Evolutionary conservation across 2,888 invertebrate species (phyloP), one percentile per base, ranked within the genome.

Genomic region (Noctua janthe): DNA sequence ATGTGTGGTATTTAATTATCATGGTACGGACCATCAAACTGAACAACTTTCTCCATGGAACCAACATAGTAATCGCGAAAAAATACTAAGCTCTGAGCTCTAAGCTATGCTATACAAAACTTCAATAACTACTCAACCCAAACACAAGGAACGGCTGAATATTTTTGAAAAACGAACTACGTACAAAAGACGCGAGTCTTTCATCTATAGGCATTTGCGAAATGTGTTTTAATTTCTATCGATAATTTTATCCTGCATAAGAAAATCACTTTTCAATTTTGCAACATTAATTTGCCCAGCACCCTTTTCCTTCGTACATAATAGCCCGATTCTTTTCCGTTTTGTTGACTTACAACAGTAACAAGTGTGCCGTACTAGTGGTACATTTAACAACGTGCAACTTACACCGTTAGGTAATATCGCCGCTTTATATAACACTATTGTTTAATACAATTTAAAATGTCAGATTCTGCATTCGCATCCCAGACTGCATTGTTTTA

Each of bases 391-490:
- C 71, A 78, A 54, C 64, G 56, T 71, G 56, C 70, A 83, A 87
- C 49, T 78, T 62, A 78, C 69, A 78, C 76, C 70, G 82, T 89
- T 86, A 83, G 73, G 78, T 89, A 89, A 86, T 80, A 86, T 81
- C 64, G 39, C 69, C 47, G 51, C 54, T 35, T 89, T 88, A 86
- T 81, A 59, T 87, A 89, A 89, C 49, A 81, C 90, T 87, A 89
- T 89, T 89, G 90, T 89, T 89, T 81, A 74, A 77, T 81, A 71
- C 74, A 64, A 81, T 76, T 78, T 83, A 79, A 80, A 82, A 70
- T 70, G 62, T 73, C 54, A 35, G 39, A 75, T 62, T 76, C 43
- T 76, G 39, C 35, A 81, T 74, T 89, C 83, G 79, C 73, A 83
- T 87, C 85, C 81, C 83, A 88, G 71, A 59, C 47, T 51, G 39